phyloP scores from a whole-genome alignment of 2,888 invertebrate genomes.

The Mythimna impura region DNA sequence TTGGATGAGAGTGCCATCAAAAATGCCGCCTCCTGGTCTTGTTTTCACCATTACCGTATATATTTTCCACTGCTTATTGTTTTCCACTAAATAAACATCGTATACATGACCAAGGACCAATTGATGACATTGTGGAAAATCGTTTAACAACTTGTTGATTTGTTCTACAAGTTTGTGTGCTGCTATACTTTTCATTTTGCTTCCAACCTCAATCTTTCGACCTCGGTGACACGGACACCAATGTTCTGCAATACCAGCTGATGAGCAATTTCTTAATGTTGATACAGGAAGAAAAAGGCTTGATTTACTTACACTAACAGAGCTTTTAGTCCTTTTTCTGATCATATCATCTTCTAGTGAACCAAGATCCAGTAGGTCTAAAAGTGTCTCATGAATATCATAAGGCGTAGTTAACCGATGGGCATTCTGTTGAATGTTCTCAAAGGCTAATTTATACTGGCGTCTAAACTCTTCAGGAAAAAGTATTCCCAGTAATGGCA shows the following conservation, averaged over 20 bases:
- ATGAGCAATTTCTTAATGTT: conserved; percentile 92
- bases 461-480: conserved; percentile 93
- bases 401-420: conserved; percentile 93
- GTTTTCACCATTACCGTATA: conserved; percentile 91
- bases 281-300: conserved; percentile 94
- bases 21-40: conserved; percentile 92
- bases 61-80: conserved; percentile 85
- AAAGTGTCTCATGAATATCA: conserved; percentile 94
- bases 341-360: conserved; percentile 68
- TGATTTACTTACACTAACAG: conserved; percentile 84
- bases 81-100: conserved; percentile 84
- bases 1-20: conserved; percentile 93
- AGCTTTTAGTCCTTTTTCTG: conserved; percentile 71
- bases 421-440: conserved; percentile 92
- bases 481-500: conserved; percentile 94
- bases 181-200: conserved; percentile 87
- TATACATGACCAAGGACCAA: conserved; percentile 86
- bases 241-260: conserved; percentile 93
- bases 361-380: conserved; percentile 91
- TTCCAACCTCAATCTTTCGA: conserved; percentile 86
- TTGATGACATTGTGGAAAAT: conserved; percentile 91
- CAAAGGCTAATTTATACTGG: conserved; percentile 90
- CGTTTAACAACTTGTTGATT: conserved; percentile 91
- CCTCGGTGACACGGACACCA: conserved; percentile 95
- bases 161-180: conserved; percentile 90